Percentiles rank a stretch among this genome's conserved stretches.
Conservation (phyloP, 2,113 vertebrate genomes). For the Anser brachyrhynchus region DNA sequence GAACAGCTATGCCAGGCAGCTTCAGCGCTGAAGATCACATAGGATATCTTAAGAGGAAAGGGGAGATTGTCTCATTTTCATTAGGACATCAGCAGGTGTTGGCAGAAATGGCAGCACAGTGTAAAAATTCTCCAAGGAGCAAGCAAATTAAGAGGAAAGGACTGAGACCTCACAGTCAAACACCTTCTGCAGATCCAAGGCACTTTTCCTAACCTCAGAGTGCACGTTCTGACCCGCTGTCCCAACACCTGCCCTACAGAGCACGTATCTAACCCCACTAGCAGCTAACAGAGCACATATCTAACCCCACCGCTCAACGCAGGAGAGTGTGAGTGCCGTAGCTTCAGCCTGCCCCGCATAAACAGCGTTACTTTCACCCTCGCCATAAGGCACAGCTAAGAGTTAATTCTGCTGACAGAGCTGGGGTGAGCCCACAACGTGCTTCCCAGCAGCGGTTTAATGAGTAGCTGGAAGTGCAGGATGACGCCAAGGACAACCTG, state of each 20-base stretch:
- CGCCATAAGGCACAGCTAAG: not conserved
- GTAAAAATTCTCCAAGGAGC: not conserved
- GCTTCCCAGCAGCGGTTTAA: not conserved
- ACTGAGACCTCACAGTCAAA: fast-evolving
- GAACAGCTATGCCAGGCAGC: not conserved
- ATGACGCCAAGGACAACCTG: not conserved
- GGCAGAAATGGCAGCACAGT: not conserved
- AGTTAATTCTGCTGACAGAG: fast-evolving
- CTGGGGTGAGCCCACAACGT: fast-evolving
- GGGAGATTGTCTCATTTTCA: not conserved
- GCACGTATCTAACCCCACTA: not conserved
- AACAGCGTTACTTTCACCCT: fast-evolving
- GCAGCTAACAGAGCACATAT: not conserved
- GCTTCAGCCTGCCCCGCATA: not conserved
- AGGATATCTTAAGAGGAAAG: not conserved
- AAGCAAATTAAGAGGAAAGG: not conserved
- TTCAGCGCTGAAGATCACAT: fast-evolving
- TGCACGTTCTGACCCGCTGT: not conserved
- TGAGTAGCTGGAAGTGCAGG: not conserved
- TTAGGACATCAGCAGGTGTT: not conserved
- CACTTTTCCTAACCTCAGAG: not conserved
- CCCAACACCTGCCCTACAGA: not conserved
- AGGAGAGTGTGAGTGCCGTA: not conserved
- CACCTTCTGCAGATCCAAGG: not conserved
- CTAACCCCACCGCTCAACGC: not conserved